phyloP scores from a whole-genome alignment of 2,113 vertebrate species.

The Labeo rohita region DNA sequence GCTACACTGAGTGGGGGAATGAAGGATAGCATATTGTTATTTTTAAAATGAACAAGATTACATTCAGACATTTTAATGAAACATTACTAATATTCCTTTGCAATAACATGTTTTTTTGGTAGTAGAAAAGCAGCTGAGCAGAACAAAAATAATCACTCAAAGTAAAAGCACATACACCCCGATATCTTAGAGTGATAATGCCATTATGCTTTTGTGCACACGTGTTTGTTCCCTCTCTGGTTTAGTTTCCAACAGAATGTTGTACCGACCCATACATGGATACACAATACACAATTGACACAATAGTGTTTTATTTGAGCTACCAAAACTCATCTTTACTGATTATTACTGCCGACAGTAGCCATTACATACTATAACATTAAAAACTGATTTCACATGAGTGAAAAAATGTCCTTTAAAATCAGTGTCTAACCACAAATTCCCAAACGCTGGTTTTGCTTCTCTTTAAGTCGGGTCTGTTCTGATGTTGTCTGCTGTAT shows the following conservation, averaged over 20 bases:
- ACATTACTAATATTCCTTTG: background rate
- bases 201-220: background rate
- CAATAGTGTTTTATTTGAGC: background rate
- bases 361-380: background rate
- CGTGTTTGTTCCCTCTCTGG: constrained; percentile 5
- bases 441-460: background rate
- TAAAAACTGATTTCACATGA: background rate
- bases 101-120: background rate
- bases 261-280: background rate
- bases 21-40: background rate
- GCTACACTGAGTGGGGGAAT: background rate
- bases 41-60: background rate
- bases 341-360: background rate
- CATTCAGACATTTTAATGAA: background rate
- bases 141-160: background rate
- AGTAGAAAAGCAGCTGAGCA: background rate
- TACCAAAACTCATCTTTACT: background rate
- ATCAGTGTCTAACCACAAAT: background rate
- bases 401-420: background rate
- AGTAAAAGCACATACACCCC: background rate
- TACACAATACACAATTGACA: background rate
- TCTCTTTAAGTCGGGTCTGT: constrained; percentile 29
- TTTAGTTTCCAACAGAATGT: background rate
- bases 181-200: background rate
- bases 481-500: constrained; percentile 18